These are phyloP conservation scores for Nebria ingens DNA, from an alignment of 1,140 invertebrate species.

Conservation along the genomic window DNA sequence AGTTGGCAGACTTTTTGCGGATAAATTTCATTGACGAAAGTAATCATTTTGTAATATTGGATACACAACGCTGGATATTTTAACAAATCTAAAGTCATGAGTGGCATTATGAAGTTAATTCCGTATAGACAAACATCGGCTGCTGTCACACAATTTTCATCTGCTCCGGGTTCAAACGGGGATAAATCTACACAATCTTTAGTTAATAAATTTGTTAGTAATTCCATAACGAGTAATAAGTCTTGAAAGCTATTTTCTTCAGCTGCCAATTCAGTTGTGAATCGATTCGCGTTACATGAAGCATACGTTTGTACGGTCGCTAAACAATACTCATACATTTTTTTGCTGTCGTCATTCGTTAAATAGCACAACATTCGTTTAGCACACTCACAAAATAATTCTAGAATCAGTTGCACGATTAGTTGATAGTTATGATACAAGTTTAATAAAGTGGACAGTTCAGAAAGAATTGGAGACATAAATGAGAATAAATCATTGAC, in stretches of 20 bases:
- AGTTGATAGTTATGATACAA: conserved; percentile 74
- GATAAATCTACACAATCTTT: conserved; percentile 60
- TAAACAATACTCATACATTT: conserved; percentile 53
- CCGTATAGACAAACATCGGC: conserved; percentile 59
- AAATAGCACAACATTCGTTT: conserved; percentile 58
- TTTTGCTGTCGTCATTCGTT: conserved; percentile 43
- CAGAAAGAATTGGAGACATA: conserved; percentile 49
- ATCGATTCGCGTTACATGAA: conserved; percentile 44
- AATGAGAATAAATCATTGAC: conserved; percentile 52
- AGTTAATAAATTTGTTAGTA: conserved; percentile 57
- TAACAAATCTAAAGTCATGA: conserved; percentile 63
- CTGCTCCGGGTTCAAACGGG: conserved; percentile 23
- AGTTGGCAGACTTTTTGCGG: conserved; percentile 48
- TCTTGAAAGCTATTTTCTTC: conserved; percentile 62
- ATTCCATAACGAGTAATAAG: conserved; percentile 57
- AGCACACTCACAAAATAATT: conserved; percentile 62
- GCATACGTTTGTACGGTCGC: conserved; percentile 61
- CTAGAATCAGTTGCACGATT: conserved; percentile 66
- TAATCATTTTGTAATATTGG: conserved; percentile 50
- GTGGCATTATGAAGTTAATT: conserved; percentile 59
- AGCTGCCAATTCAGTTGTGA: conserved; percentile 44
- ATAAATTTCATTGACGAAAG: conserved; percentile 55
- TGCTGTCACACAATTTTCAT: conserved; percentile 37
- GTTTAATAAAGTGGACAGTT: conserved; percentile 55
- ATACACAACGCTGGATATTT: conserved; percentile 58